Evolutionary conservation across 53 echinoderm and acorn worm genomes (phyloP), one percentile per base, ranked within the genome.

Genomic region (Hippasteria phrygiana): DNA sequence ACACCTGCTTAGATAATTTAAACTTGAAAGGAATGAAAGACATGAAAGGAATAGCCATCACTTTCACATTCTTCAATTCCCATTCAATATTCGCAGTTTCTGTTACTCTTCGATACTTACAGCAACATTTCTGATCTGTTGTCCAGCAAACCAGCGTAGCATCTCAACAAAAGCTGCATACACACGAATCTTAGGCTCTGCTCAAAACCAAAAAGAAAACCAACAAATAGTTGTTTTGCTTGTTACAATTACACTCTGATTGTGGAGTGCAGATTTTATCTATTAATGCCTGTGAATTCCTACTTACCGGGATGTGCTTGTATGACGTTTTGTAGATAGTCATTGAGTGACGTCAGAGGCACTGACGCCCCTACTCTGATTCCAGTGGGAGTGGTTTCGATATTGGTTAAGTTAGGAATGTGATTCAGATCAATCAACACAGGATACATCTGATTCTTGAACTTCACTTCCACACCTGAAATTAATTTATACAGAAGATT

Each of bases 391-490:
- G 70, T 71, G 31, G 72, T 42, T 17, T 55, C 38, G 24, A 91
- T 88, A 1, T 11, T 24, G 13, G 55, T 77, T 62, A 95, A 27
- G 33, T 95, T 93, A 4, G 91, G 88, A 3, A 95, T 69, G 71
- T 93, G 86, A 24, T 76, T 88, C 8, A 56, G 62, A 20, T 81
- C 86, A 41, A 95, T 78, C 11, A 95, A 41, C 40, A 95, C 73
- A 3, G 95, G 88, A 36, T 93, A 93, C 7, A 77, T 33, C 90
- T 92, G 92, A 18, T 93, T 83, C 78, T 93, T 93, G 46, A 88
- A 93, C 70, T 93, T 95, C 24, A 95, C 77, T 67, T 95, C 95
- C 14, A 95, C 90, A 51, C 95, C 95, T 95, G n/a, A 46, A 46
- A 17, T 45, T 8, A 70, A 13, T 14, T 37, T 35, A n/a, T 18